Evolutionary conservation across 1,140 invertebrate species (phyloP).

Genomic region (Panagrolaimus sp.): DNA sequence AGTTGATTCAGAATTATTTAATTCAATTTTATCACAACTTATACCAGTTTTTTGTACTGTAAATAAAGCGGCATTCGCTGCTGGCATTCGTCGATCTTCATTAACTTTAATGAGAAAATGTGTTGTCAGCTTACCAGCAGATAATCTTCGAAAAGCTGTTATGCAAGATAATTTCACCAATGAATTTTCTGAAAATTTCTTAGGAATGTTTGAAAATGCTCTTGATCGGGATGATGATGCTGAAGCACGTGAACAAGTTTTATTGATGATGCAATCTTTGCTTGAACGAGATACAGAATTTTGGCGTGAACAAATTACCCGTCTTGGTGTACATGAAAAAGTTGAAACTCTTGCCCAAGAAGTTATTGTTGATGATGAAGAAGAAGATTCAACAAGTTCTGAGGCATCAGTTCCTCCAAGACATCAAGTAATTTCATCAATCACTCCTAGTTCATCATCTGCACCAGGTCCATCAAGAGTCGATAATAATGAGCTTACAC

Average conservation of each 20-base stretch:
- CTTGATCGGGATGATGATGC: slow-evolving; percentile 71
- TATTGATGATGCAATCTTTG: slow-evolving; percentile 84
- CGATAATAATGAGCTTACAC: no score
- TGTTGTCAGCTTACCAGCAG: slow-evolving; percentile 27
- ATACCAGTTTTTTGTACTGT: slow-evolving; percentile 90
- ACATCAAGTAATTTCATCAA: neutral
- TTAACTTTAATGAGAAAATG: slow-evolving; percentile 84
- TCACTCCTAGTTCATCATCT: no score
- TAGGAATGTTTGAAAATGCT: slow-evolving; percentile 85
- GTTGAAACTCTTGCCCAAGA: slow-evolving; percentile 70
- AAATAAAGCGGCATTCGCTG: slow-evolving; percentile 68
- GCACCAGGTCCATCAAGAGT: no score
- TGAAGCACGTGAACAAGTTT: slow-evolving; percentile 52
- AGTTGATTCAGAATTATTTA: neutral
- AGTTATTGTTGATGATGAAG: slow-evolving; percentile 16
- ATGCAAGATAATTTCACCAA: slow-evolving; percentile 71
- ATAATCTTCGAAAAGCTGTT: slow-evolving; percentile 68
- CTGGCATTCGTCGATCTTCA: slow-evolving; percentile 73
- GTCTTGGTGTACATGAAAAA: slow-evolving; percentile 89
- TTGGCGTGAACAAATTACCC: slow-evolving; percentile 89
- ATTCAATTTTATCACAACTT: slow-evolving; percentile 68
- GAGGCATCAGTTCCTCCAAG: neutral
- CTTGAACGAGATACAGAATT: slow-evolving; percentile 85
- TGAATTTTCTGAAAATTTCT: slow-evolving; percentile 75
- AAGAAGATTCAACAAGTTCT: slow-evolving; percentile 10